Conservation (phyloP, 2,797 vertebrate species). For the Prionace glauca region DNA sequence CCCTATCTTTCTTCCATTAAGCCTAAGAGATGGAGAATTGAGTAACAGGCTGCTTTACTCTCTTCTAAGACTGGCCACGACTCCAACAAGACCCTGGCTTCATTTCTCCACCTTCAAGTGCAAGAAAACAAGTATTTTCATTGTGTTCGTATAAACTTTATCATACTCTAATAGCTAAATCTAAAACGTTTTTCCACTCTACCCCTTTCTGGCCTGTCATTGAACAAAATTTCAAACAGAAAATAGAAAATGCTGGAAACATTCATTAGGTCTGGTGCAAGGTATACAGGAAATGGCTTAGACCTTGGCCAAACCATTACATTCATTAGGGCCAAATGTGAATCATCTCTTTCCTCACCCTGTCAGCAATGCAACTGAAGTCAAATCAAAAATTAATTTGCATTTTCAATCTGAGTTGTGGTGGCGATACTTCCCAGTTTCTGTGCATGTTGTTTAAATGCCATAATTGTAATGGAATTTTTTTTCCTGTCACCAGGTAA, state of each 20-base stretch:
- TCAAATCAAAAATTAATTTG: neutral
- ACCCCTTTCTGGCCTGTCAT: too few species aligned
- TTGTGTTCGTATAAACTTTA: too few species aligned
- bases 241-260: neutral
- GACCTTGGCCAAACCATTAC: neutral
- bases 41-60: too few species aligned
- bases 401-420: neutral
- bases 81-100: too few species aligned
- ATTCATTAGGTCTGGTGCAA: neutral
- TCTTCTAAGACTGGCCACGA: too few species aligned
- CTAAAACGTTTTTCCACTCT: too few species aligned
- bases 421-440: neutral
- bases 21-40: too few species aligned
- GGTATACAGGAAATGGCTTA: neutral
- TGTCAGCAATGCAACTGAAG: neutral
- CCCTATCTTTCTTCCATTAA: too few species aligned
- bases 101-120: too few species aligned
- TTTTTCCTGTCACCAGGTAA: constrained; percentile 53
- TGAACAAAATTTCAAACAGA: neutral
- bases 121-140: too few species aligned
- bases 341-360: neutral
- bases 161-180: too few species aligned
- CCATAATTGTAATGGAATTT: fast-evolving
- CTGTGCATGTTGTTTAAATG: neutral
- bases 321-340: neutral